Evolutionary conservation across 2,888 invertebrate genomes (phyloP).

Genomic region (Xylophagus ater): DNA sequence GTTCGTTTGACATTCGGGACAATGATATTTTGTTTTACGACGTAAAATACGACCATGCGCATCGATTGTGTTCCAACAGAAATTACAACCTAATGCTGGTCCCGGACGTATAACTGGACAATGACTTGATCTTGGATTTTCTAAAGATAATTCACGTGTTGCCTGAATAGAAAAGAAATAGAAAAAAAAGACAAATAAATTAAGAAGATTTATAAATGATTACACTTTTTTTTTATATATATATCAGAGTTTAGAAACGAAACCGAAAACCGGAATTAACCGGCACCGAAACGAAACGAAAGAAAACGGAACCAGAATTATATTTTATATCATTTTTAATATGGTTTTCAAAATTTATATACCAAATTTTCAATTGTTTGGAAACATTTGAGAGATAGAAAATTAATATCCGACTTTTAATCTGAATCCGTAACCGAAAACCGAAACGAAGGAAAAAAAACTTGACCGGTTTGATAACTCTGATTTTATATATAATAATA

Average conservation of each 20-base stretch:
- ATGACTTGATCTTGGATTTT: slow-evolving; percentile 56
- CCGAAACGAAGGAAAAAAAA: not conserved
- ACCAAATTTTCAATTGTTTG: too few species aligned
- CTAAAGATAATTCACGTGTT: slow-evolving; percentile 36
- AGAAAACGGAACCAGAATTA: too few species aligned
- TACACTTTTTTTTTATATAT: not conserved
- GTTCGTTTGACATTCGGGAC: slow-evolving; percentile 81
- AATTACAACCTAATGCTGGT: slow-evolving; percentile 77
- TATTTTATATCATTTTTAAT: too few species aligned
- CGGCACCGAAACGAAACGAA: too few species aligned
- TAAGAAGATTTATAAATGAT: not conserved
- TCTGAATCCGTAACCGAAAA: too few species aligned
- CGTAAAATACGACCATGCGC: slow-evolving; percentile 69
- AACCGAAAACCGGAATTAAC: too few species aligned
- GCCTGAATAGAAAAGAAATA: slow-evolving; percentile 38
- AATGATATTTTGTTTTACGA: slow-evolving; percentile 80
- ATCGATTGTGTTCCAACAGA: slow-evolving; percentile 84
- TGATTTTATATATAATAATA: not conserved
- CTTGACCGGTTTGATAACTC: not conserved
- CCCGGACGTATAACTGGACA: slow-evolving; percentile 74
- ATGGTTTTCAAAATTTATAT: too few species aligned
- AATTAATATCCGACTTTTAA: too few species aligned
- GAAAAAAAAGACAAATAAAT: slow-evolving; percentile 1
- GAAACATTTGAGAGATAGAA: too few species aligned
- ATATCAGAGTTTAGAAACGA: too few species aligned